Evolutionary conservation across 2,797 vertebrate species (phyloP).

Genomic region (Thunnus albacares): DNA sequence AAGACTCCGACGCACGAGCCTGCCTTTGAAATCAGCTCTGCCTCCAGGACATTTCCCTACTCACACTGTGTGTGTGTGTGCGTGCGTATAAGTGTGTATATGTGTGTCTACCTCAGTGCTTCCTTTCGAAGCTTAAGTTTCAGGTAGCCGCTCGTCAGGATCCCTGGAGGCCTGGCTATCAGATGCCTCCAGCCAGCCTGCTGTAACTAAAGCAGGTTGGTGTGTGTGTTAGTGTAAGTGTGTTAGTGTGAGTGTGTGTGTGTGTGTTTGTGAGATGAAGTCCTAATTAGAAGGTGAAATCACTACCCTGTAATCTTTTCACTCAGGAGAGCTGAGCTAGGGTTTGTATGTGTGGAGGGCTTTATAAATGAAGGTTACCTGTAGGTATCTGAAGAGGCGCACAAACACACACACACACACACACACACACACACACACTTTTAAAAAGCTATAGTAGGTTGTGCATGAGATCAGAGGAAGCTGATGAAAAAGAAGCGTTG

Average conservation of each 20-base stretch:
- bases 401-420: conserved; percentile 1
- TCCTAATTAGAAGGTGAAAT: conserved; percentile 78
- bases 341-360: conserved; percentile 42
- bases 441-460: background rate
- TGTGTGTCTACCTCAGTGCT: conserved; percentile 42
- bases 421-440: conserved; percentile 15
- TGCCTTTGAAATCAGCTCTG: conserved; percentile 10
- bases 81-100: conserved; percentile 26
- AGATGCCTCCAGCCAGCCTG: conserved; percentile 78
- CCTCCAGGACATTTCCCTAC: conserved; percentile 27
- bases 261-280: conserved; percentile 38
- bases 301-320: conserved; percentile 74
- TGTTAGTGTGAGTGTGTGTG: conserved; percentile 28
- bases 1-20: background rate
- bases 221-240: conserved; percentile 41
- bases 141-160: conserved; percentile 71
- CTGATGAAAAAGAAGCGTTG: background rate
- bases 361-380: conserved; percentile 37
- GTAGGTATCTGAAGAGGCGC: background rate
- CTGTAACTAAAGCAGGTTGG: conserved; percentile 79
- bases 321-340: conserved; percentile 57
- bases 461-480: background rate
- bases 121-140: conserved; percentile 71
- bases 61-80: conserved; percentile 15
- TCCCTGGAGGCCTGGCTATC: conserved; percentile 75